Conservation (phyloP, 1,140 invertebrate species). For the Brachionus plicatilis region DNA sequence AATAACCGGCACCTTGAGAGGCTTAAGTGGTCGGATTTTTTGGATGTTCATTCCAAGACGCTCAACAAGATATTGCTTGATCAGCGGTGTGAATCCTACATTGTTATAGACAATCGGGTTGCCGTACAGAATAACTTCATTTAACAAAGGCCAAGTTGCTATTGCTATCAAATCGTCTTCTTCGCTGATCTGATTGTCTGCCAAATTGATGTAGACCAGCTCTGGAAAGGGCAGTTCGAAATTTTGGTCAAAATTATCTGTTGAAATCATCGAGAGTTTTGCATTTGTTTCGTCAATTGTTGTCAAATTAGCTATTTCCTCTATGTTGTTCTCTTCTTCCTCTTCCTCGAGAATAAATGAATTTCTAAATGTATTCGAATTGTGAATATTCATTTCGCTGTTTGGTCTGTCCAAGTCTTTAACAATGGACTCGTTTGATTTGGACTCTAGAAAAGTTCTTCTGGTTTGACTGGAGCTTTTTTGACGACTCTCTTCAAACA, state of each 20-base stretch:
- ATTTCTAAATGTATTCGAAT: conserved; percentile 34
- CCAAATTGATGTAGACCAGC: conserved; percentile 49
- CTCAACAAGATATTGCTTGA: conserved; percentile 50
- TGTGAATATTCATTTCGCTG: conserved; percentile 34
- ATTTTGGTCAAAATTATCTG: conserved; percentile 35
- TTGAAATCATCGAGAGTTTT: neutral
- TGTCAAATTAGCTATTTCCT: conserved; percentile 16
- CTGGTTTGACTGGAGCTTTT: neutral
- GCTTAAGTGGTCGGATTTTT: conserved; percentile 42
- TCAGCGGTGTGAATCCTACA: conserved; percentile 52
- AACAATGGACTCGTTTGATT: conserved; percentile 28
- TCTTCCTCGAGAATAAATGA: conserved; percentile 39
- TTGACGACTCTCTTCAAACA: neutral
- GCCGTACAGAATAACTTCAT: conserved; percentile 50
- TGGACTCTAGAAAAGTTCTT: neutral
- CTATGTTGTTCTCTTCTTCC: conserved; percentile 25
- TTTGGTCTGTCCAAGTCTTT: conserved; percentile 36
- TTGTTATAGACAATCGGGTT: conserved; percentile 51
- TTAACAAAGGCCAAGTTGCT: conserved; percentile 53
- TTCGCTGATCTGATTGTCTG: conserved; percentile 50
- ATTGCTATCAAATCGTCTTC: conserved; percentile 52
- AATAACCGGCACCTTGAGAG: conserved; percentile 4
- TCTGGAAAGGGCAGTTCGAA: conserved; percentile 48
- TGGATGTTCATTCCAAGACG: conserved; percentile 50
- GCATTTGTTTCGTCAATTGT: conserved; percentile 21